Evolutionary conservation across 2,113 vertebrate genomes (phyloP).

Genomic region (Eulacestoma nigropectus): DNA sequence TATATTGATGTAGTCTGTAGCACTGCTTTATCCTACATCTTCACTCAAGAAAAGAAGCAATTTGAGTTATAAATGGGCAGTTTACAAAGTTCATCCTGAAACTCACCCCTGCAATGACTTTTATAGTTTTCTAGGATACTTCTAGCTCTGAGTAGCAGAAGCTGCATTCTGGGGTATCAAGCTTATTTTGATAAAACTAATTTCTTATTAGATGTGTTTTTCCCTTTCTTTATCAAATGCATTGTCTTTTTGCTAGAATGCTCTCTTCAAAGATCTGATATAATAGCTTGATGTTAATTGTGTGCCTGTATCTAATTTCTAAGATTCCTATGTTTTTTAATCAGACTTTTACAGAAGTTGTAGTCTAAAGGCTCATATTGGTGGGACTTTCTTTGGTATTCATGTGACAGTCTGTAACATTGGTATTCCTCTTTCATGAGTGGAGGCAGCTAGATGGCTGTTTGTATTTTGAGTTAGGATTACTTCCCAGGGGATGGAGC

Average conservation of each 20-base stretch:
- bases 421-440: not conserved
- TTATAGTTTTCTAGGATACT: not conserved
- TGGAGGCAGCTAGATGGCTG: not conserved
- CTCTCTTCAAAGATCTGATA: not conserved
- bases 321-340: not conserved
- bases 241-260: not conserved
- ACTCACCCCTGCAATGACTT: accelerated
- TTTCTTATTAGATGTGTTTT: not conserved
- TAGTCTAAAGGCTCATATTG: not conserved
- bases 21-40: not conserved
- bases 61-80: not conserved
- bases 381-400: not conserved
- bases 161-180: not conserved
- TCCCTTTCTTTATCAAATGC: not conserved
- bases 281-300: not conserved
- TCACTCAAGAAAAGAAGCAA: not conserved
- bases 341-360: not conserved
- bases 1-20: not conserved
- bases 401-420: not conserved
- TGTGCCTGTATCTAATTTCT: not conserved
- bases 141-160: not conserved
- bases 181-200: not conserved
- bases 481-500: not conserved
- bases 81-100: not conserved
- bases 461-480: not conserved